These are phyloP conservation scores for Diaperis boleti DNA, from an alignment of 2,888 invertebrate species.

Conservation along the genomic window DNA sequence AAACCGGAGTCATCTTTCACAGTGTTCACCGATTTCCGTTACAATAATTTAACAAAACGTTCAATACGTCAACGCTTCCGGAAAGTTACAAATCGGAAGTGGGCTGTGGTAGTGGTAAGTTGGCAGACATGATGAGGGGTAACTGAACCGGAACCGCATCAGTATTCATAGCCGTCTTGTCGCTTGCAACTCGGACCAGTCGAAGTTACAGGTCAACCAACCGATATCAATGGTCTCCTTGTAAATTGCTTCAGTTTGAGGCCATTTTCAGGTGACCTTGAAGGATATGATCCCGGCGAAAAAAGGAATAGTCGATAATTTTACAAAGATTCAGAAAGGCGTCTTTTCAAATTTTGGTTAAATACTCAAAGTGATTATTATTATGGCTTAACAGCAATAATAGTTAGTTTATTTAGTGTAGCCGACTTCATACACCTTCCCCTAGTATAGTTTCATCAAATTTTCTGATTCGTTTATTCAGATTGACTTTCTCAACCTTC, in stretches of 20 bases:
- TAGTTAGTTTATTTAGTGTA: no score
- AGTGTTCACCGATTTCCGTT: constrained; percentile 8
- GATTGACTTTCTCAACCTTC: no score
- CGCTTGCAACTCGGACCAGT: constrained; percentile 54
- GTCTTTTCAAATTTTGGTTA: no score
- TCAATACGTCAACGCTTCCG: constrained; percentile 54
- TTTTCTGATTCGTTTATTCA: no score
- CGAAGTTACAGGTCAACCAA: constrained; percentile 61
- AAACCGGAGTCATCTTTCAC: not conserved
- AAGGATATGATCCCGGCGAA: not conserved
- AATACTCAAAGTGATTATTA: no score
- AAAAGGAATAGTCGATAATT: no score
- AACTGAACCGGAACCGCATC: constrained; percentile 57
- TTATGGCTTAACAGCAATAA: no score
- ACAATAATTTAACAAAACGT: constrained; percentile 43
- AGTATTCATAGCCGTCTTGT: constrained; percentile 62
- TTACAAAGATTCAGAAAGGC: no score
- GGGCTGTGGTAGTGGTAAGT: constrained; percentile 56
- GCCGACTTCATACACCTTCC: no score
- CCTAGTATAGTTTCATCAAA: no score
- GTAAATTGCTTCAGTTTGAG: constrained; percentile 52
- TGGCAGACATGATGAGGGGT: constrained; percentile 58
- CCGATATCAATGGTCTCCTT: constrained; percentile 61
- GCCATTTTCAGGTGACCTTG: constrained; percentile 17
- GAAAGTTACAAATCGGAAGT: constrained; percentile 59